A percentile compares a stretch with the other conserved stretches of the same genome.
phyloP scores from a whole-genome alignment of 2,888 invertebrate species.

The Ptilodon capucinus region DNA sequence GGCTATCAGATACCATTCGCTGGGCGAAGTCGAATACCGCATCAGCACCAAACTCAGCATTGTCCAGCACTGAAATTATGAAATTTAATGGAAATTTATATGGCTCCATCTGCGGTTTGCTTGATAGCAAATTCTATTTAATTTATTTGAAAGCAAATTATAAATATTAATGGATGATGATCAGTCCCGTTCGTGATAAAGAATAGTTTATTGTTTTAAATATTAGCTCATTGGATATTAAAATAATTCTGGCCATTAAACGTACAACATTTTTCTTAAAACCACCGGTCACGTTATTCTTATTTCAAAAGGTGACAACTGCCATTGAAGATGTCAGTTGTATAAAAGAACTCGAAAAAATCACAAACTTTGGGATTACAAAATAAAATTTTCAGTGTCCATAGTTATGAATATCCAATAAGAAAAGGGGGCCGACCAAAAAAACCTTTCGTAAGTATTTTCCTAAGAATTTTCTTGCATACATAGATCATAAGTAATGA shows the following conservation, averaged over 20 bases:
- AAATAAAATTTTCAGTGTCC: constrained; percentile 79
- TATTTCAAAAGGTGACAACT: constrained; percentile 42
- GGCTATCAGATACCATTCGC: constrained; percentile 46
- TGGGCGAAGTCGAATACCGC: constrained; percentile 48
- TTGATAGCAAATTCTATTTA: too few relatives aligned
- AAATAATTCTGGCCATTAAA: constrained; percentile 3
- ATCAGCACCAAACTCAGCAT: constrained; percentile 51
- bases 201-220: too few relatives aligned
- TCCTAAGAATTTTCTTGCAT: neutral
- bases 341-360: constrained; percentile 48
- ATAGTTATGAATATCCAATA: constrained; percentile 52
- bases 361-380: constrained; percentile 68
- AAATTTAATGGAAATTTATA: too few relatives aligned
- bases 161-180: too few relatives aligned
- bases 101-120: too few relatives aligned
- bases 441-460: constrained; percentile 53
- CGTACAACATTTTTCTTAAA: constrained; percentile 5
- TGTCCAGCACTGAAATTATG: constrained; percentile 57
- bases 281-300: constrained; percentile 42
- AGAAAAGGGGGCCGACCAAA: constrained; percentile 35
- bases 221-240: too few relatives aligned
- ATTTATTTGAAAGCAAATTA: too few relatives aligned
- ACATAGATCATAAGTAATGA: neutral
- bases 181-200: too few relatives aligned
- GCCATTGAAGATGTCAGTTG: constrained; percentile 54